Percentiles rank a stretch among this genome's conserved stretches.
Conservation (phyloP, 1,140 invertebrate species). For the Babylonia areolata region DNA sequence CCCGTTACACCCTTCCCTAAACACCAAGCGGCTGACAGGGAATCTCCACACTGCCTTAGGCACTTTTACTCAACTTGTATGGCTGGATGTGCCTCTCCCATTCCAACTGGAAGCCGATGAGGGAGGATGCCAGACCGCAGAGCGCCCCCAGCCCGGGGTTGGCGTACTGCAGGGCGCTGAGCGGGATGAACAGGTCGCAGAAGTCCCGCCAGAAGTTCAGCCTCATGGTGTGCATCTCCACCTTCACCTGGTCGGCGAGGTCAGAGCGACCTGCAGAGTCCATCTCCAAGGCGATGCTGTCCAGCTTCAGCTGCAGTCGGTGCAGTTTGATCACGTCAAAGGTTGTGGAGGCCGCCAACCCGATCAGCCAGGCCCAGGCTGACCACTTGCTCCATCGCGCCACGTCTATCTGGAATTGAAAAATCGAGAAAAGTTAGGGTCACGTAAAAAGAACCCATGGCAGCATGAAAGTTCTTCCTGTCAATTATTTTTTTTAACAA, state of each 20-base stretch:
- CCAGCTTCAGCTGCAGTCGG: conserved; percentile 31
- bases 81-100: conserved; percentile 43
- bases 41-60: too few species aligned
- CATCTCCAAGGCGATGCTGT: background rate
- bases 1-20: too few species aligned
- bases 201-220: conserved; percentile 50
- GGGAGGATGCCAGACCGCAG: conserved; percentile 35
- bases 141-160: conserved; percentile 38
- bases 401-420: conserved; percentile 34
- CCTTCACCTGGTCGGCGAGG: conserved; percentile 19
- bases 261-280: background rate
- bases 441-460: too few species aligned
- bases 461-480: too few species aligned
- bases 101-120: conserved; percentile 39
- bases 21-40: background rate
- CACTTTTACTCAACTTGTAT: conserved; percentile 1
- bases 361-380: conserved; percentile 42
- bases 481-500: too few species aligned
- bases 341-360: conserved; percentile 28
- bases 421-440: too few species aligned
- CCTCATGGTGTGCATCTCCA: conserved; percentile 32
- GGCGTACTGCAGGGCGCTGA: conserved; percentile 42
- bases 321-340: conserved; percentile 32
- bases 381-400: conserved; percentile 41
- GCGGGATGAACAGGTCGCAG: conserved; percentile 51